Evolutionary conservation across 2,888 invertebrate genomes (phyloP).

Genomic region (Protodeltote pygarga): DNA sequence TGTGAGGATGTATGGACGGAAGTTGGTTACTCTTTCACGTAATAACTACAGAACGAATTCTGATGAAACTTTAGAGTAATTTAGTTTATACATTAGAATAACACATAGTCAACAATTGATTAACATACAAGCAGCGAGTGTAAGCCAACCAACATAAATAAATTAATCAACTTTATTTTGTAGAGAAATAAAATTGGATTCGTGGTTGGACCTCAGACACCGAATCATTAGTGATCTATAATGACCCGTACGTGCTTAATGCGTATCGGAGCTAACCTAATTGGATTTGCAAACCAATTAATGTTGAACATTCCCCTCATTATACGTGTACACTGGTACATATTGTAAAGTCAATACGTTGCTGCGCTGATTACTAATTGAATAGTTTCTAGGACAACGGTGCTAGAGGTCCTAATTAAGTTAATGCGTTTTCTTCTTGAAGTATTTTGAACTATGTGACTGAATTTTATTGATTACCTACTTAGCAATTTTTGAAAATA

Average conservation of each 20-base stretch:
- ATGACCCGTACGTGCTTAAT: slow-evolving; percentile 80
- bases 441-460: too few relatives aligned
- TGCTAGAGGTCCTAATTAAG: slow-evolving; percentile 7
- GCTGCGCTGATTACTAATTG: slow-evolving; percentile 71
- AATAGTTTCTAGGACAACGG: slow-evolving; percentile 58
- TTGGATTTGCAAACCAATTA: slow-evolving; percentile 85
- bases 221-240: slow-evolving; percentile 80
- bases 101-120: too few relatives aligned
- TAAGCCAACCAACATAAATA: slow-evolving; percentile 11
- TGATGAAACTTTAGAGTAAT: too few relatives aligned
- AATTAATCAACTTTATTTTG: slow-evolving; percentile 27
- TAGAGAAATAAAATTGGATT: slow-evolving; percentile 32
- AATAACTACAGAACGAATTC: too few relatives aligned
- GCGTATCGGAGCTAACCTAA: slow-evolving; percentile 75
- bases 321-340: slow-evolving; percentile 68
- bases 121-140: neutral
- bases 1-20: too few relatives aligned
- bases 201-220: slow-evolving; percentile 50
- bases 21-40: too few relatives aligned
- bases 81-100: too few relatives aligned
- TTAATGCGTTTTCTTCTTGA: slow-evolving; percentile 2
- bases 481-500: too few relatives aligned
- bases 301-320: slow-evolving; percentile 77
- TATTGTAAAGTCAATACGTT: slow-evolving; percentile 75
- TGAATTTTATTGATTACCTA: too few relatives aligned